Evolutionary conservation across 2,888 invertebrate species (phyloP).

Genomic region (Nomada ferruginata): DNA sequence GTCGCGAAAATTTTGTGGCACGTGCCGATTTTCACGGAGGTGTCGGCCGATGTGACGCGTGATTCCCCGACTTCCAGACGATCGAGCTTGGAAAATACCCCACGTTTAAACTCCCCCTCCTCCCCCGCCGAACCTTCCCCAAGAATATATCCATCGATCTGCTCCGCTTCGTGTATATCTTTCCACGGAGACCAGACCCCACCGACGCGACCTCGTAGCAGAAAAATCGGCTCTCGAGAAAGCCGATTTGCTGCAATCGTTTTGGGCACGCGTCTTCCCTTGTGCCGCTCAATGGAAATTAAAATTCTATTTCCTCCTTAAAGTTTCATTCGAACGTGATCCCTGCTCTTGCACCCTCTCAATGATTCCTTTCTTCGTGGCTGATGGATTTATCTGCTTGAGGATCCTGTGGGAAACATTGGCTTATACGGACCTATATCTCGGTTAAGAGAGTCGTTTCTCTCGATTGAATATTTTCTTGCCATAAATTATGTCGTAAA

Average conservation of each 20-base stretch:
- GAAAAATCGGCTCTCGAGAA: slow-evolving; percentile 54
- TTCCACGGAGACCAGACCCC: slow-evolving; percentile 41
- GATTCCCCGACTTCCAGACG: slow-evolving; percentile 59
- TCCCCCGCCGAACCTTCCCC: neutral
- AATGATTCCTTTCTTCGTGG: neutral
- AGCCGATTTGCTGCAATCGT: slow-evolving; percentile 47
- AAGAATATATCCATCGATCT: slow-evolving; percentile 46
- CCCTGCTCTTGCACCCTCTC: neutral
- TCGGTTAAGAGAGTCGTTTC: no score
- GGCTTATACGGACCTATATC: no score
- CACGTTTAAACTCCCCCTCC: slow-evolving; percentile 44
- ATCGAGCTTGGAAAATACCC: slow-evolving; percentile 45
- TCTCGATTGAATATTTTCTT: no score
- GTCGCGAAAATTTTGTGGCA: slow-evolving; percentile 51
- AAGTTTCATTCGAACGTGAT: neutral
- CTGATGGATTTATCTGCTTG: neutral
- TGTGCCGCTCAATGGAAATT: slow-evolving; percentile 9
- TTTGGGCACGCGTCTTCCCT: slow-evolving; percentile 26
- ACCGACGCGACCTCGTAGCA: slow-evolving; percentile 6
- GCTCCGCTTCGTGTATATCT: slow-evolving; percentile 47
- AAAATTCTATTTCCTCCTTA: slow-evolving; percentile 18
- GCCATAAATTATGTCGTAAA: no score
- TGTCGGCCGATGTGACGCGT: slow-evolving; percentile 49
- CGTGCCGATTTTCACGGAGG: slow-evolving; percentile 68
- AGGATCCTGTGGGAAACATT: neutral